phyloP scores from a whole-genome alignment of 2,797 vertebrate genomes.

The Lepidocolaptes lacrymiger region DNA sequence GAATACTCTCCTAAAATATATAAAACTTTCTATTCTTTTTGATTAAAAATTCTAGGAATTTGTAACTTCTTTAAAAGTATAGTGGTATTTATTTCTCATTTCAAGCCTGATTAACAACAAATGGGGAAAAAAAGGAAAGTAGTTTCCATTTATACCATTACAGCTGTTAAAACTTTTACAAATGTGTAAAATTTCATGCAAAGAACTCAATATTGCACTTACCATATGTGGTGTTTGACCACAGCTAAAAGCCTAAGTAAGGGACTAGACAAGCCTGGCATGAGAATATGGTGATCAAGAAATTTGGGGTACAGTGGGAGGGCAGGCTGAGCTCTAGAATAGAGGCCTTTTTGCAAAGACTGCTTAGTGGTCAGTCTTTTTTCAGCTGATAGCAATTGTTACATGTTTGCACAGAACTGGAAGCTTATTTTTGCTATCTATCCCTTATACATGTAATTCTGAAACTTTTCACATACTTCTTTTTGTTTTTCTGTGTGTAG shows the following conservation, averaged over 20 bases:
- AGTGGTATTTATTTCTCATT: not conserved
- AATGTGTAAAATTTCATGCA: not conserved
- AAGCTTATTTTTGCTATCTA: not conserved
- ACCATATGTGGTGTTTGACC: rapidly evolving
- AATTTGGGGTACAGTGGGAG: not conserved
- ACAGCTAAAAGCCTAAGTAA: not conserved
- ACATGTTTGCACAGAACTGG: not conserved
- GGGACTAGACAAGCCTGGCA: not conserved
- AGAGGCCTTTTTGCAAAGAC: not conserved
- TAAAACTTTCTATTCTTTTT: not conserved
- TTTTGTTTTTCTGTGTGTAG: not conserved
- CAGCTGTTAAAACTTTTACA: not conserved
- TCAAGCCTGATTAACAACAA: not conserved
- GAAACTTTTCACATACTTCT: not conserved
- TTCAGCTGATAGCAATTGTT: not conserved
- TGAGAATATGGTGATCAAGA: not conserved
- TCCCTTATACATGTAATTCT: not conserved
- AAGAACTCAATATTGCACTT: not conserved
- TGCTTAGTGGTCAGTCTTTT: not conserved
- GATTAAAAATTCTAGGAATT: not conserved
- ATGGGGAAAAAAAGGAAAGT: not conserved
- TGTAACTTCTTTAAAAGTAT: not conserved
- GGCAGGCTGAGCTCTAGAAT: not conserved
- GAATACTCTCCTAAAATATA: not conserved
- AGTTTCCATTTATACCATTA: not conserved